These are phyloP conservation scores for Andrena bucephala DNA, from an alignment of 2,888 invertebrate genomes.

Conservation along the genomic window DNA sequence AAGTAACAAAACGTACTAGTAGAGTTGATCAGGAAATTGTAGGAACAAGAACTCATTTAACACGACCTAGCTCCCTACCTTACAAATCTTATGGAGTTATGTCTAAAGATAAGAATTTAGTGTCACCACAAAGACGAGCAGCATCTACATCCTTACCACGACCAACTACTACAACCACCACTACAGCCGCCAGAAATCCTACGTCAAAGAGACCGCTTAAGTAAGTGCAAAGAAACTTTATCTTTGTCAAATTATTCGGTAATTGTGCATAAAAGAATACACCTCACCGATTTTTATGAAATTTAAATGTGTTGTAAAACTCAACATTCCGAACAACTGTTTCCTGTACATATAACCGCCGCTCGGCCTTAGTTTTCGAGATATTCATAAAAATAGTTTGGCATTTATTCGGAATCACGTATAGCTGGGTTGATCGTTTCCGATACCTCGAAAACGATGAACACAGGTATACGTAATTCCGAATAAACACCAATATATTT, in stretches of 20 bases:
- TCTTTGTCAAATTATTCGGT: neutral
- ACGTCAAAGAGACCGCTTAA: conserved; percentile 83
- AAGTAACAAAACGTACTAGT: conserved; percentile 86
- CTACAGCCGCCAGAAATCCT: conserved; percentile 71
- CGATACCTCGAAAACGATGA: too few species aligned
- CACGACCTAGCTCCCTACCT: conserved; percentile 90
- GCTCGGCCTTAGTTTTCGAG: too few species aligned
- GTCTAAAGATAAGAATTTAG: conserved; percentile 78
- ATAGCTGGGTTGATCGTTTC: too few species aligned
- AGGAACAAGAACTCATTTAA: conserved; percentile 83
- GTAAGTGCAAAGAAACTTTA: conserved; percentile 80
- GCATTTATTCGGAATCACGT: too few species aligned
- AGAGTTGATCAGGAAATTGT: conserved; percentile 87
- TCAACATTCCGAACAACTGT: too few species aligned
- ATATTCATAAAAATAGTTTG: too few species aligned
- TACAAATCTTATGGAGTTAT: conserved; percentile 86
- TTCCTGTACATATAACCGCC: too few species aligned
- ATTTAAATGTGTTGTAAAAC: too few species aligned
- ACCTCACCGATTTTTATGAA: too few species aligned
- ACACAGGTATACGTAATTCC: too few species aligned
- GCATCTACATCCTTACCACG: conserved; percentile 89
- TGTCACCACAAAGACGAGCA: conserved; percentile 87
- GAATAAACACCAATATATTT: too few species aligned
- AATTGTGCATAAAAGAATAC: neutral
- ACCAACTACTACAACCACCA: conserved; percentile 85